Conservation (phyloP, 2,888 invertebrate species). For the Caenorhabditis becei region DNA sequence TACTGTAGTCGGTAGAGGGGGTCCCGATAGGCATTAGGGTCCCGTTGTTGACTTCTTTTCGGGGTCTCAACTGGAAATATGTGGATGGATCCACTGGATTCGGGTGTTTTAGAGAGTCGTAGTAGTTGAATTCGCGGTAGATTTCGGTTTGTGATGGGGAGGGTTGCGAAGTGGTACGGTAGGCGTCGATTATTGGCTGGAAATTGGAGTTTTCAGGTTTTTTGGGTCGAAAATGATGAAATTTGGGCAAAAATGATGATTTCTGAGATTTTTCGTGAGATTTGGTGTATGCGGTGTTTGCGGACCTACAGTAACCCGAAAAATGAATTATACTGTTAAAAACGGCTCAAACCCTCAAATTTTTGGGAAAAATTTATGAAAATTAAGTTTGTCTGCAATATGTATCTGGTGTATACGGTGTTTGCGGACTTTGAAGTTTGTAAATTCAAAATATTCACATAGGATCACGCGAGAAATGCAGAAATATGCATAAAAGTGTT, state of each 20-base stretch:
- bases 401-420: too few relatives aligned
- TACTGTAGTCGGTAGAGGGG: conserved; percentile 22
- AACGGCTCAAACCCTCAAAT: too few relatives aligned
- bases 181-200: conserved; percentile 50
- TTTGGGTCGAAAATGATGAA: not conserved
- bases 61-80: conserved; percentile 6
- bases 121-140: conserved; percentile 51
- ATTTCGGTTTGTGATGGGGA: not conserved
- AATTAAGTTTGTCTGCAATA: too few relatives aligned
- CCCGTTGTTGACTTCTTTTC: conserved; percentile 33
- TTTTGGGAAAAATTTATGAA: too few relatives aligned
- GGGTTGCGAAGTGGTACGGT: conserved; percentile 11
- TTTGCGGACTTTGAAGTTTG: too few relatives aligned
- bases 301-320: too few relatives aligned
- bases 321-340: too few relatives aligned
- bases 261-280: too few relatives aligned
- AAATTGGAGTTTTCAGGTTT: conserved; percentile 3
- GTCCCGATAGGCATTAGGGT: conserved; percentile 7
- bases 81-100: conserved; percentile 19
- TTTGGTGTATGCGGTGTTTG: not conserved
- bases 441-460: too few relatives aligned
- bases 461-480: too few relatives aligned
- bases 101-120: conserved; percentile 53
- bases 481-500: too few relatives aligned
- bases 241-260: not conserved